Evolutionary conservation across 2,888 invertebrate species (phyloP), one percentile per base, ranked within the genome.

Genomic region (Apamea crenata): DNA sequence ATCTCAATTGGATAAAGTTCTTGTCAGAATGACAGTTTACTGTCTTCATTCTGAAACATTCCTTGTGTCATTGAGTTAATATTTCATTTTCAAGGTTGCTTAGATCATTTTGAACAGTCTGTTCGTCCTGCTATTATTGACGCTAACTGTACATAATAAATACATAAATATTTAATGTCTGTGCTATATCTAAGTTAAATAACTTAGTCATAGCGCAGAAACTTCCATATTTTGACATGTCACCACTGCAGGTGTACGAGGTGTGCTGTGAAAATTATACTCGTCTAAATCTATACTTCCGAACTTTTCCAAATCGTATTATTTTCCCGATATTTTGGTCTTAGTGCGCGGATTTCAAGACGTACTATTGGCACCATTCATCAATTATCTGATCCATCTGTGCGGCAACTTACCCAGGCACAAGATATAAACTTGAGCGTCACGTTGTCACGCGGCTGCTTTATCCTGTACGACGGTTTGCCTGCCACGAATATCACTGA

Each of bases 401-500:
- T 40, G 25, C 21, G 56, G 25, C 12, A 68, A 97, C 98, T 97
- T 95, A 36, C 32, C 61, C 61, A 61, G 29, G 61, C 29, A 98
- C 98, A 98, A 61, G 97, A 96, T 75, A 97, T 95, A 88, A 98
- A 98, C 93, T 98, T 97, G 73, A 98, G 94, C 75, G 98, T 97
- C 68, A 98, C 97, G 91, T 98, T 98, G 83, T 98, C 98, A 77
- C 98, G 97, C 0, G 98, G 98, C 80, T 97, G 97, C 88, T 97
- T 97, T 85, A 98, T 97, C 89, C 97, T 97, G 93, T 99, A 99
- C 94, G 97, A 97, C 2, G 97, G 97, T 88, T 97, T 98, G 7
- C 98, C 98, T 82, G 97, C 92, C 44, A 98, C 93, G 93, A 98
- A 98, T 76, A 98, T 95, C 66, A 97, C 98, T 98, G 95, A 47